A percentile compares a stretch with the other conserved stretches of the same genome.
Conservation (phyloP, 1,140 invertebrate genomes). For the Conopomorpha cramerella region DNA sequence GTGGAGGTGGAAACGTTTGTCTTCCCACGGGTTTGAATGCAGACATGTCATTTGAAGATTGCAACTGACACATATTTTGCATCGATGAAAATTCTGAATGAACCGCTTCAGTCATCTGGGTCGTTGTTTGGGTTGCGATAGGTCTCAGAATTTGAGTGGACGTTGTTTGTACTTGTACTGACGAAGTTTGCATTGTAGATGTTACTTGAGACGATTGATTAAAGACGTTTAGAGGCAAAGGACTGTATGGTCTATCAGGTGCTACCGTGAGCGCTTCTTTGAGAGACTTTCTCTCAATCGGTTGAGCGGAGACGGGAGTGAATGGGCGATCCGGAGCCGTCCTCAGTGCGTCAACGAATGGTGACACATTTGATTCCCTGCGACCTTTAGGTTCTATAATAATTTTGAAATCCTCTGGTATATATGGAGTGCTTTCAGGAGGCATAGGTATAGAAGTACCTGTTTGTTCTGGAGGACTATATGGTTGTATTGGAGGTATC, state of each 20-base stretch:
- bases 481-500: slow-evolving; percentile 59
- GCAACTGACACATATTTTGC: slow-evolving; percentile 39
- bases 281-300: slow-evolving; percentile 57
- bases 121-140: slow-evolving; percentile 22
- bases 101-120: slow-evolving; percentile 16
- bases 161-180: slow-evolving; percentile 14
- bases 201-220: slow-evolving; percentile 11
- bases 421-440: slow-evolving; percentile 64
- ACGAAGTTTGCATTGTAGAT: slow-evolving; percentile 17
- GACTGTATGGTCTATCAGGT: slow-evolving; percentile 64
- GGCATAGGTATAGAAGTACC: slow-evolving; percentile 59
- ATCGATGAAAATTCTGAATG: slow-evolving; percentile 27
- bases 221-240: slow-evolving; percentile 35
- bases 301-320: slow-evolving; percentile 48
- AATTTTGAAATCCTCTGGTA: slow-evolving; percentile 63
- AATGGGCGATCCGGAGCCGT: slow-evolving; percentile 69
- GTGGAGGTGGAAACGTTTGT: slow-evolving; percentile 37
- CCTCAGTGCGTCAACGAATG: slow-evolving; percentile 69
- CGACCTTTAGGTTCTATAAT: slow-evolving; percentile 55
- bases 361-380: slow-evolving; percentile 61
- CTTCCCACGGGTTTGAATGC: slow-evolving; percentile 51
- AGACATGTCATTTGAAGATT: slow-evolving; percentile 36
- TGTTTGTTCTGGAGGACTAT: slow-evolving; percentile 40
- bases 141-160: slow-evolving; percentile 21
- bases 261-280: slow-evolving; percentile 73